Evolutionary conservation across 1,140 invertebrate genomes (phyloP), one percentile per base, ranked within the genome.

Genomic region (Acromyrmex charruanus): DNA sequence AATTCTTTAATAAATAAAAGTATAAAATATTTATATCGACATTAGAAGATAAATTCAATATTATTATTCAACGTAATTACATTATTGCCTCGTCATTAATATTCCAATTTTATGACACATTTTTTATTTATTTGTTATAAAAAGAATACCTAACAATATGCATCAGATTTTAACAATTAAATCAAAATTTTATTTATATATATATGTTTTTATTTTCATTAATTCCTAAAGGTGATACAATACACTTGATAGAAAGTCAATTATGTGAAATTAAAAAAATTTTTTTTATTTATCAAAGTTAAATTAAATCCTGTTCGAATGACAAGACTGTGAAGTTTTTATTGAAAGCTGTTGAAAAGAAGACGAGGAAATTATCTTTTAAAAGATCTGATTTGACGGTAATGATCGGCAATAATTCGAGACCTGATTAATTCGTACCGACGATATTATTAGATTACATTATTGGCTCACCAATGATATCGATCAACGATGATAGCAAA

Each of bases 381-480:
- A 10, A 53, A 53, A 16, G 21, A 80, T 68, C 1, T 14, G 49
- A 81, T 51, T 74, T 49, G 53, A 69, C 12, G 39, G 44, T 74
- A 82, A 82, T 31, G 39, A 72, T 74, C 31, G 25, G 7, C 10
- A 82, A 82, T 82, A 82, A 74, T 82, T 74, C 55, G 18, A 59
- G 21, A 72, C 31, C 35, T 59, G 39, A 72, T 72, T 82, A 72
- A 72, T 82, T 25, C 53, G 49, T 31, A 72, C 4, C 35, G 21
- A 31, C 3, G 31, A 44, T 59, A 74, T 82, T 59, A 82, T 82
- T 82, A 25, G 35, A 74, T 74, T 61, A 61, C 25, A 59, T 74
- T 74, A 82, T 74, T 82, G 53, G 53, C 21, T 39, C 35, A 18
- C 25, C 55, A 82, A 74, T 72, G 74, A 82, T 82, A 82, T 82